Percentiles rank a stretch among this genome's conserved stretches.
Evolutionary conservation across 2,888 invertebrate genomes (phyloP).

Genomic region (Crioceris asparagi): DNA sequence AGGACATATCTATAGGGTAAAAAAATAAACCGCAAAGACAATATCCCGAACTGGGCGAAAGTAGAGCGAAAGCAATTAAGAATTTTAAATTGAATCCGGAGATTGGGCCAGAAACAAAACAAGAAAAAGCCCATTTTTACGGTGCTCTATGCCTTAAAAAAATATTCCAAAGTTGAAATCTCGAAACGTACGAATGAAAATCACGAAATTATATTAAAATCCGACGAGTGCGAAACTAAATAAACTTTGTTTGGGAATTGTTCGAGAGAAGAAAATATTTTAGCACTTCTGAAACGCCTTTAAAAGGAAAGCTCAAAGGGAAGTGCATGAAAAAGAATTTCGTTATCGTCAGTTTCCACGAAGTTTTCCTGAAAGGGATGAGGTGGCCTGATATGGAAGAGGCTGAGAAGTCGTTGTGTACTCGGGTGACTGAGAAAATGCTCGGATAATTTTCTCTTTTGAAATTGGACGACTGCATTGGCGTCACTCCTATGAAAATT

Average conservation of each 20-base stretch:
- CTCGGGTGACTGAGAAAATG: slow-evolving; percentile 11
- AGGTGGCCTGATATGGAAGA: slow-evolving; percentile 10
- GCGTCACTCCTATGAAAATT: no score
- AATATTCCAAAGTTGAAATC: neutral
- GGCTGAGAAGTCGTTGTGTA: slow-evolving; percentile 9
- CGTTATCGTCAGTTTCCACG: slow-evolving; percentile 28
- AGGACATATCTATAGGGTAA: no score
- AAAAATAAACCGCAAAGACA: no score
- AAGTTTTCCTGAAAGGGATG: slow-evolving; percentile 20
- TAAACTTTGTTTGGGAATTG: slow-evolving; percentile 18
- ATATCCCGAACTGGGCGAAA: no score
- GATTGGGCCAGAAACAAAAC: neutral
- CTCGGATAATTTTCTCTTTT: slow-evolving; percentile 18
- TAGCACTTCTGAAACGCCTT: slow-evolving; percentile 24
- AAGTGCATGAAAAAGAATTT: slow-evolving; percentile 29
- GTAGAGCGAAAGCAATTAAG: neutral
- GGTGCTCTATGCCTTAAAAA: neutral
- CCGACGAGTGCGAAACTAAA: slow-evolving; percentile 15
- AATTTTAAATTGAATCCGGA: neutral
- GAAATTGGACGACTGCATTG: slow-evolving; percentile 1
- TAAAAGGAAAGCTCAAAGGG: slow-evolving; percentile 24
- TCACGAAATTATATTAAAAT: slow-evolving; percentile 13
- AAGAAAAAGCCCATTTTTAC: no score
- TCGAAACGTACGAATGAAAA: slow-evolving; percentile 5
- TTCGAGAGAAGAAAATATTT: slow-evolving; percentile 22